phyloP scores from a whole-genome alignment of 2,888 invertebrate genomes.

The Orchesellides sinensis region DNA sequence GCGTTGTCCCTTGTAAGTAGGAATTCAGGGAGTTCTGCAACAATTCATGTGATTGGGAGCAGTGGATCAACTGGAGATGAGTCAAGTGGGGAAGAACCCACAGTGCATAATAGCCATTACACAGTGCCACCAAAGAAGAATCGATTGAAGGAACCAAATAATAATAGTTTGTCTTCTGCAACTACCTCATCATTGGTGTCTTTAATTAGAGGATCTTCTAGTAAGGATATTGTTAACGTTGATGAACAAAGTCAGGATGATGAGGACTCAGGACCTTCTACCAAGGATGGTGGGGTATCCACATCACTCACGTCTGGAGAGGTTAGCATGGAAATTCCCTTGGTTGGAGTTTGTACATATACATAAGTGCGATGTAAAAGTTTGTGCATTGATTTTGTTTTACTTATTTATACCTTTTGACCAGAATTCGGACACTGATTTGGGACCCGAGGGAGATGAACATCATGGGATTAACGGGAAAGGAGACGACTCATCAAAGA shows the following conservation, averaged over 20 bases:
- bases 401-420: background rate
- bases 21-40: slow-evolving; percentile 52
- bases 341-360: no score
- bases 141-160: slow-evolving; percentile 70
- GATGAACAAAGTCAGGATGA: slow-evolving; percentile 70
- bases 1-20: slow-evolving; percentile 63
- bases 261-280: slow-evolving; percentile 64
- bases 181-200: slow-evolving; percentile 63
- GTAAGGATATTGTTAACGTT: slow-evolving; percentile 54
- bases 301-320: slow-evolving; percentile 73
- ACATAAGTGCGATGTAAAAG: no score
- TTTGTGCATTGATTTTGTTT: no score
- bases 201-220: slow-evolving; percentile 50
- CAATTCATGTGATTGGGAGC: slow-evolving; percentile 58
- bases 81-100: slow-evolving; percentile 70
- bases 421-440: slow-evolving; percentile 74
- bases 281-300: slow-evolving; percentile 70
- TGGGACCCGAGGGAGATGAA: slow-evolving; percentile 68
- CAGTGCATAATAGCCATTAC: slow-evolving; percentile 53
- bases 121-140: slow-evolving; percentile 72
- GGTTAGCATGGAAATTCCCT: slow-evolving; percentile 63
- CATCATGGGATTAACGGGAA: slow-evolving; percentile 60
- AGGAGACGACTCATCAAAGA: slow-evolving; percentile 80
- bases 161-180: slow-evolving; percentile 58
- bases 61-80: slow-evolving; percentile 67